Percentiles rank a stretch among this genome's conserved stretches.
Conservation (phyloP, 2,888 invertebrate species). For the Dicranocentrus wangi region DNA sequence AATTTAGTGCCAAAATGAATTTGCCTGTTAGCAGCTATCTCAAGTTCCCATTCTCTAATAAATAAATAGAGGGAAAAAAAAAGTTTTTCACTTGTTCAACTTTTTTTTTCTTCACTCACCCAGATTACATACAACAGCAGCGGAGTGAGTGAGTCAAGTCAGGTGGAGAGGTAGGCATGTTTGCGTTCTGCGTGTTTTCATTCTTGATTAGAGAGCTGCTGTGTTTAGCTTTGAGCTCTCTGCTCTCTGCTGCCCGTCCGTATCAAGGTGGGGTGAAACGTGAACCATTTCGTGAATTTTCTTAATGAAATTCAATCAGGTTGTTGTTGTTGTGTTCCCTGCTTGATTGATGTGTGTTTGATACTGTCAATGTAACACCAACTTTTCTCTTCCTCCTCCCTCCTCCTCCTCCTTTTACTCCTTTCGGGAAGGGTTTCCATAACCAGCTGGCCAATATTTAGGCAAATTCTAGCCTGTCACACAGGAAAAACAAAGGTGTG, state of each 20-base stretch:
- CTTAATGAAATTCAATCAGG: constrained; percentile 62
- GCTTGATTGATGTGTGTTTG: constrained; percentile 62
- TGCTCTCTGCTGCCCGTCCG: not conserved
- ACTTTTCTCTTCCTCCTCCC: constrained; percentile 34
- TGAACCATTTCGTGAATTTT: constrained; percentile 51
- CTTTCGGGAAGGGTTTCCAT: not conserved
- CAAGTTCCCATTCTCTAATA: constrained; percentile 36
- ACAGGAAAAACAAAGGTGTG: constrained; percentile 9
- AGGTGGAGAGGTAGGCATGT: not conserved
- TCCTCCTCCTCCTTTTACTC: constrained; percentile 27
- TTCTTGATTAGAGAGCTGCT: constrained; percentile 14
- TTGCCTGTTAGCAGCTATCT: constrained; percentile 44
- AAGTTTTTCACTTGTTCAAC: constrained; percentile 28
- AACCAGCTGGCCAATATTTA: not conserved
- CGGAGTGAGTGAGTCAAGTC: no score
- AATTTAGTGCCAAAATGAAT: constrained; percentile 46
- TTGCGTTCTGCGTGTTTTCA: constrained; percentile 21
- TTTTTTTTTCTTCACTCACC: constrained; percentile 22
- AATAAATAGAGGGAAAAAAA: no score
- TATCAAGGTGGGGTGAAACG: no score
- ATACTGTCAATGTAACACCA: constrained; percentile 55
- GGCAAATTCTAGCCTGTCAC: not conserved
- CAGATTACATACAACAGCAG: no score
- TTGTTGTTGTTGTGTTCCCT: constrained; percentile 41
- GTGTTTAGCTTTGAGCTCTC: not conserved